These are phyloP conservation scores for Drosophila falleni DNA, from an alignment of 2,888 invertebrate species.

Conservation along the genomic window DNA sequence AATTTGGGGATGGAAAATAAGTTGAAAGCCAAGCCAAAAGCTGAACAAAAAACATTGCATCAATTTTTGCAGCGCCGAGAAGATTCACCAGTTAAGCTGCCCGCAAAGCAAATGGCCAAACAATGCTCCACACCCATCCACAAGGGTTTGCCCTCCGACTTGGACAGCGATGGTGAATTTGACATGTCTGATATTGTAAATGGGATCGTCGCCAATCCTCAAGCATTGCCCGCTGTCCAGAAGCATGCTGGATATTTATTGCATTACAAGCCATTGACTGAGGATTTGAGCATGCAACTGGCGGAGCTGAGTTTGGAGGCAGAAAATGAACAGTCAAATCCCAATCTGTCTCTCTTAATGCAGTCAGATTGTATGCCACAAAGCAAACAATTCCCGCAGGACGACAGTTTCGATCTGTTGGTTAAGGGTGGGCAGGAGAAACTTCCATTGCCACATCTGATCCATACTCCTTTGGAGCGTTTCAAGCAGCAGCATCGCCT, in stretches of 20 bases:
- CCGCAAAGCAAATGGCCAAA: conserved; percentile 1
- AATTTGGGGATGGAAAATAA: neutral
- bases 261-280: conserved; percentile 70
- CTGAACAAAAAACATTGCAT: conserved; percentile 82
- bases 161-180: conserved; percentile 84
- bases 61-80: conserved; percentile 76
- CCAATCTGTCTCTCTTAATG: conserved; percentile 63
- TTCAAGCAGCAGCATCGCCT: conserved; percentile 68
- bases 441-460: conserved; percentile 15
- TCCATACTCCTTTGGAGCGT: conserved; percentile 69
- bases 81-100: conserved; percentile 48
- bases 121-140: conserved; percentile 82
- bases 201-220: conserved; percentile 84
- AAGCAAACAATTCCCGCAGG: conserved; percentile 70
- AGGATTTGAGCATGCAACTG: conserved; percentile 60
- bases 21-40: conserved; percentile 56
- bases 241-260: conserved; percentile 75
- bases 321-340: conserved; percentile 21
- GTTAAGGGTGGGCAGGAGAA: conserved; percentile 54
- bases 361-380: conserved; percentile 21
- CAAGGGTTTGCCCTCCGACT: conserved; percentile 75
- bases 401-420: conserved; percentile 81
- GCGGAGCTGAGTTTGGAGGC: conserved; percentile 45
- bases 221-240: conserved; percentile 50
- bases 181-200: conserved; percentile 87